A percentile compares a stretch with the other conserved stretches of the same genome.
phyloP scores from a whole-genome alignment of 2,888 invertebrate species.

The Folsomia candida region DNA sequence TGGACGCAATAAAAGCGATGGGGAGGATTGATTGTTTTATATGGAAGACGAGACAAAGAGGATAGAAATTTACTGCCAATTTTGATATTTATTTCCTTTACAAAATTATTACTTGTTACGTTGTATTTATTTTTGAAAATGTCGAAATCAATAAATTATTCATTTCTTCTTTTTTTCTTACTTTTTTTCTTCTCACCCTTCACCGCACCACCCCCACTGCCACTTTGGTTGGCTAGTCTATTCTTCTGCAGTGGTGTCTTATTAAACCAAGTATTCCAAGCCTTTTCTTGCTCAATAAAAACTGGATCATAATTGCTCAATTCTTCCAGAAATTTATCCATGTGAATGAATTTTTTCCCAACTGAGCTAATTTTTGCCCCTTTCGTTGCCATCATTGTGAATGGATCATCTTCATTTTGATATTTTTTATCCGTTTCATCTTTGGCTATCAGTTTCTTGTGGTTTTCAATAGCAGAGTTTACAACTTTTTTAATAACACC shows the following conservation, averaged over 20 bases:
- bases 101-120: no score
- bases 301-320: conserved; percentile 80
- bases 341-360: conserved; percentile 29
- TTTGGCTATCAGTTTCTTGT: conserved; percentile 24
- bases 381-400: conserved; percentile 20
- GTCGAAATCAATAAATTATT: no score
- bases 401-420: conserved; percentile 25
- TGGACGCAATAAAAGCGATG: no score
- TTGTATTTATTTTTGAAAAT: no score
- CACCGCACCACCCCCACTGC: no score
- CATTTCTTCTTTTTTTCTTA: no score
- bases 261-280: conserved; percentile 56
- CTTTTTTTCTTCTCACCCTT: no score
- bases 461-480: conserved; percentile 52
- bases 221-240: no score
- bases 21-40: no score
- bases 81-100: no score
- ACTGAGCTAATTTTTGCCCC: conserved; percentile 15
- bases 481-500: conserved; percentile 62
- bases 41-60: no score
- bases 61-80: no score
- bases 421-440: conserved; percentile 13
- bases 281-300: conserved; percentile 85
- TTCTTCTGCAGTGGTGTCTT: conserved; percentile 46
- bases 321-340: conserved; percentile 71